Evolutionary conservation across 1,140 invertebrate genomes (phyloP).

Genomic region (Apis florea): DNA sequence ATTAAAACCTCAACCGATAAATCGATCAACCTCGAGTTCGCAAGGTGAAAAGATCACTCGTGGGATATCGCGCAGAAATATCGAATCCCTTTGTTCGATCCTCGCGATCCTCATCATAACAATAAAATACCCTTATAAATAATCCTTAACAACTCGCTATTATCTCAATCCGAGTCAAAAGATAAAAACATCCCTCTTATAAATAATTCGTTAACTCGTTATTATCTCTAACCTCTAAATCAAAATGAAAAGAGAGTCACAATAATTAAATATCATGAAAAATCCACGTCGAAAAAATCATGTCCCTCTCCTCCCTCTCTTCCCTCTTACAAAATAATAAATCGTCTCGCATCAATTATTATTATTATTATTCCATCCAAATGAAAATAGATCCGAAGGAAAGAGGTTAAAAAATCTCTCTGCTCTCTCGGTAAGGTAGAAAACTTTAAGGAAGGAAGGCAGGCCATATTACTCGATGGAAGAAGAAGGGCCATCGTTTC

Average conservation of each 20-base stretch:
- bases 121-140: constrained; percentile 44
- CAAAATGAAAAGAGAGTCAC: too few species aligned
- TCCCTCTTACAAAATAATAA: too few species aligned
- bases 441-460: neutral
- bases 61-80: constrained; percentile 5
- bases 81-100: neutral
- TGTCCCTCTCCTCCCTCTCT: too few species aligned
- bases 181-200: too few species aligned
- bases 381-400: too few species aligned
- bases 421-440: neutral
- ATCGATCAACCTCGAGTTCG: neutral
- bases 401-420: too few species aligned
- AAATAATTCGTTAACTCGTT: too few species aligned
- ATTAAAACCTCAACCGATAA: constrained; percentile 17
- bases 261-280: too few species aligned
- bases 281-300: too few species aligned
- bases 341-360: too few species aligned
- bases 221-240: too few species aligned
- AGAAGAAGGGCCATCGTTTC: neutral
- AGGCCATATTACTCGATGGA: constrained; percentile 16
- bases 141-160: constrained; percentile 40
- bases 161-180: neutral
- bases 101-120: neutral
- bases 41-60: neutral
- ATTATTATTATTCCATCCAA: too few species aligned